phyloP scores from a whole-genome alignment of 2,888 invertebrate genomes.

The Xylota segnis region DNA sequence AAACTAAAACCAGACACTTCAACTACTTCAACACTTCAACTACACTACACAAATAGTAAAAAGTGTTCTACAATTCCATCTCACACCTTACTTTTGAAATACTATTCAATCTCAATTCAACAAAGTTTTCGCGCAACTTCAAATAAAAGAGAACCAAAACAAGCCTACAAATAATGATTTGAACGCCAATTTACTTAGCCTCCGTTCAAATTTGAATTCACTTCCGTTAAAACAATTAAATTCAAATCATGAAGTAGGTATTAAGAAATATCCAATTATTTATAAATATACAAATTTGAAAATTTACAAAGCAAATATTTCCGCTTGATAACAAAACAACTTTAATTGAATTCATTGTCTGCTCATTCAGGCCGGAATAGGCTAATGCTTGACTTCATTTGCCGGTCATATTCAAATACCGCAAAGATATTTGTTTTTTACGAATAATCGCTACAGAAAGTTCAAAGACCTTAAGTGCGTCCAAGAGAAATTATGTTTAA shows the following conservation, averaged over 20 bases:
- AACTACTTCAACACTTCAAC: too few relatives aligned
- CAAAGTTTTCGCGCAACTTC: too few relatives aligned
- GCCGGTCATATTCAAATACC: constrained; percentile 1
- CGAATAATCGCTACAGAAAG: not conserved
- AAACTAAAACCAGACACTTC: too few relatives aligned
- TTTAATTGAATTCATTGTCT: constrained; percentile 1
- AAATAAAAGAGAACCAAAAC: too few relatives aligned
- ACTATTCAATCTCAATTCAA: too few relatives aligned
- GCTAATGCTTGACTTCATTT: not conserved
- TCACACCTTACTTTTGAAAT: too few relatives aligned
- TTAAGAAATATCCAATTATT: not conserved
- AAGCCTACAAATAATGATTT: too few relatives aligned
- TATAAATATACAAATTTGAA: not conserved
- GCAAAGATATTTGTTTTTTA: not conserved
- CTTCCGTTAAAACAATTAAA: constrained; percentile 1
- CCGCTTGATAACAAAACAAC: not conserved
- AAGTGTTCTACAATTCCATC: too few relatives aligned
- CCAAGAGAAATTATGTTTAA: not conserved
- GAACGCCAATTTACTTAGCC: not conserved
- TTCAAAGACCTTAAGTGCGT: not conserved
- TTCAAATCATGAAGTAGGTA: not conserved
- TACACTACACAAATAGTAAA: too few relatives aligned
- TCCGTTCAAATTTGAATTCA: not conserved
- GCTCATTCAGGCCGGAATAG: constrained; percentile 2
- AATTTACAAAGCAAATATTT: constrained; percentile 4